Base-by-base conservation (phyloP, 2,888 invertebrate genomes). In the Polylopha cassiicola region DNA sequence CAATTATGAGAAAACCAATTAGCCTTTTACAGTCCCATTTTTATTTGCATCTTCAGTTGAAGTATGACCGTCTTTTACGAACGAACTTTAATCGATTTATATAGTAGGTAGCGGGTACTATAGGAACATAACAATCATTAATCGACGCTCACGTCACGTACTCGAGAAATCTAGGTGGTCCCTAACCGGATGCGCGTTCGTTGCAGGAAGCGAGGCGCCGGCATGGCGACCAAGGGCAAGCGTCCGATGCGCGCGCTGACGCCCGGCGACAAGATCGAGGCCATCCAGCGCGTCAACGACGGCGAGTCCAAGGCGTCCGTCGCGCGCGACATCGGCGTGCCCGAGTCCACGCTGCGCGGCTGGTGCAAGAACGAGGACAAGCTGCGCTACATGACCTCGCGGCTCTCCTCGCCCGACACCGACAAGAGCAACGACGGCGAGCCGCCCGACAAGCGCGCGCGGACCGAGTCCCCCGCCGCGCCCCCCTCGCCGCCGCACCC, bases 311-410 rank as follows among this genome's bases (percentile, higher is more conserved):
- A 95, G 64, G 94, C 95, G 2, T 93, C 94, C 0, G 94, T 95
- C 1, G 94, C 94, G 1, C 87, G 94, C 2, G 93, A 94, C 68
- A 93, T 94, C 63, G 93, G 94, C 18, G 94, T 95, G 9, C 94
- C 95, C 0, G 95, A 95, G 72, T 94, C 94, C 2, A 95, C 95
- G 4, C 82, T 95, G 8, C 88, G 95, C 2, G 95, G 95, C 42
- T 95, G 95, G 95, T 95, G 94, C 77, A 95, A 95, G 73, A 92
- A 93, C 64, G 93, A 94, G 65, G 91, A 92, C 57, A 94, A 94
- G 71, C 73, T 86, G 50, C 80, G 86, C 75, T 91, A 50, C 88
- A 90, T 67, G 90, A 91, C 84, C 62, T 91, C 91, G 15, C 87
- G 91, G 5, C 89, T 91, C 58, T 90, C 91, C 32, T 90, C 90